A percentile compares a stretch with the other conserved stretches of the same genome.
phyloP scores from a whole-genome alignment of 2,113 vertebrate genomes.

The Corapipo altera region DNA sequence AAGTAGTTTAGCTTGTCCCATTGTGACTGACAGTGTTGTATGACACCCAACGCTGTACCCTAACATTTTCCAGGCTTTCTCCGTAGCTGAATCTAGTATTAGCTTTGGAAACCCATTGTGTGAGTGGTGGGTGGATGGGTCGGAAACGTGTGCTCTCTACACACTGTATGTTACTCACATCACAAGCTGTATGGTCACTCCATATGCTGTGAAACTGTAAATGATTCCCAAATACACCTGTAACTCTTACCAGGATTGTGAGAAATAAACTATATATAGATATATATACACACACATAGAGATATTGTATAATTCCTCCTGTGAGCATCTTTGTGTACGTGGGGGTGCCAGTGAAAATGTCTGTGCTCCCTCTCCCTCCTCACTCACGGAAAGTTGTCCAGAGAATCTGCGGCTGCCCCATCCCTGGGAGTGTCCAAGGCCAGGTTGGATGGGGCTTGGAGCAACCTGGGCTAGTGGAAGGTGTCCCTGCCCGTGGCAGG shows the following conservation, averaged over 20 bases:
- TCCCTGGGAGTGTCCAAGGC: neutral
- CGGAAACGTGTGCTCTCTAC: conserved; percentile 64
- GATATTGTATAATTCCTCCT: conserved; percentile 64
- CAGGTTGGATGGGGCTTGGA: neutral
- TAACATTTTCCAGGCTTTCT: conserved; percentile 70
- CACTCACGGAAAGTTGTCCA: neutral
- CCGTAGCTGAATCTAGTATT: conserved; percentile 72
- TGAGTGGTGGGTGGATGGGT: conserved; percentile 68
- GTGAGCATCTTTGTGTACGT: neutral
- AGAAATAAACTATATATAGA: conserved; percentile 74
- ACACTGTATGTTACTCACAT: conserved; percentile 68
- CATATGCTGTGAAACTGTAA: conserved; percentile 74
- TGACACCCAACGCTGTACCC: conserved; percentile 67
- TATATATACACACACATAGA: conserved; percentile 30
- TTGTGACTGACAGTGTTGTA: conserved; percentile 75
- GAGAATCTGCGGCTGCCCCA: neutral
- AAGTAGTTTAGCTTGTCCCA: conserved; percentile 78
- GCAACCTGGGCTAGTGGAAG: neutral
- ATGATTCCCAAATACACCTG: conserved; percentile 72
- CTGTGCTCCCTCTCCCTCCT: neutral
- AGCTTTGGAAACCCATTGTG: conserved; percentile 72
- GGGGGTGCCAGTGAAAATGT: neutral
- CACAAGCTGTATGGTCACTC: conserved; percentile 73
- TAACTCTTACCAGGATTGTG: conserved; percentile 74
- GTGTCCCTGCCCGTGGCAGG: neutral